Evolutionary conservation across 2,888 invertebrate genomes (phyloP).

Genomic region (Clostera curtula): DNA sequence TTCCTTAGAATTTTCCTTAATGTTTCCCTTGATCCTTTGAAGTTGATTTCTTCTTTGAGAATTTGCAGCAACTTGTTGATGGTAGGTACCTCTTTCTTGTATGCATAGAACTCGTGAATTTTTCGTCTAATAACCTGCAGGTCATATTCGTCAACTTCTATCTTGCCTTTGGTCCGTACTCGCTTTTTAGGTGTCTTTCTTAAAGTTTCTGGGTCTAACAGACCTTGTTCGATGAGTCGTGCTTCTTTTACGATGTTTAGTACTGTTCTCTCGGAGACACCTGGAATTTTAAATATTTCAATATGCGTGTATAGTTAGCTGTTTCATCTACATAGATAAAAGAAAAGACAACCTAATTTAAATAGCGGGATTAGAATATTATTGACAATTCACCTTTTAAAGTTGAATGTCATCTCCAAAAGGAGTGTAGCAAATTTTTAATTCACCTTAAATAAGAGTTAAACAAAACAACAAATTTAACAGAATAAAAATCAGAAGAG

Average conservation of each 20-base stretch:
- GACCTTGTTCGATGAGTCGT: conserved; percentile 59
- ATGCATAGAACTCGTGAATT: conserved; percentile 66
- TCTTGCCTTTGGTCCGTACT: conserved; percentile 60
- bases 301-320: too few relatives aligned
- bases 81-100: conserved; percentile 65
- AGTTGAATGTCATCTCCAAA: too few relatives aligned
- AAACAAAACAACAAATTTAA: too few relatives aligned
- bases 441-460: too few relatives aligned
- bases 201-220: conserved; percentile 59
- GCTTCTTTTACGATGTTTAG: conserved; percentile 65
- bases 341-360: too few relatives aligned
- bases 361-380: too few relatives aligned
- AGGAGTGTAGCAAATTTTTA: too few relatives aligned
- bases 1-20: conserved; percentile 59
- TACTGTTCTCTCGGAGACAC: conserved; percentile 63
- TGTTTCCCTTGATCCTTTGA: conserved; percentile 64
- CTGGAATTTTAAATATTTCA: conserved; percentile 31
- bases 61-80: conserved; percentile 63
- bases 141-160: conserved; percentile 64
- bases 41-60: conserved; percentile 61
- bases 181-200: conserved; percentile 60
- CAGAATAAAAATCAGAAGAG: too few relatives aligned
- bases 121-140: conserved; percentile 60
- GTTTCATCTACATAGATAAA: too few relatives aligned
- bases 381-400: too few relatives aligned